A percentile compares a stretch with the other conserved stretches of the same genome.
These are phyloP conservation scores for Patella caerulea DNA, from an alignment of 2,888 invertebrate genomes.

Conservation along the genomic window DNA sequence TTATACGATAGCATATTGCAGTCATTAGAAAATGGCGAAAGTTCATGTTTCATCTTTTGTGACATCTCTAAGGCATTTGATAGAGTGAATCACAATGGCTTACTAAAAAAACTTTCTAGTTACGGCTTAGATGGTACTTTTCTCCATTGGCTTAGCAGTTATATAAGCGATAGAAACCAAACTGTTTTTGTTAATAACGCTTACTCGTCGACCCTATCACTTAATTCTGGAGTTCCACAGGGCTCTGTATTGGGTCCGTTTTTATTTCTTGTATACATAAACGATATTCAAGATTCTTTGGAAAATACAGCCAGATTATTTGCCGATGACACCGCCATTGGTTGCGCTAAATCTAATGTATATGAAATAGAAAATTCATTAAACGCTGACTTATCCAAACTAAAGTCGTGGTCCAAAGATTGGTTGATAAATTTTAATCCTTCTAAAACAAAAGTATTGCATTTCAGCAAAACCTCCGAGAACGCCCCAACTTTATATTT, in stretches of 20 bases:
- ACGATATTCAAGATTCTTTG: slow-evolving; percentile 18
- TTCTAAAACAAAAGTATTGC: slow-evolving; percentile 19
- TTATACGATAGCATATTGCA: not conserved
- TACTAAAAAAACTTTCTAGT: not conserved
- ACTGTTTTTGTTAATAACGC: not conserved
- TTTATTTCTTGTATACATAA: slow-evolving; percentile 28
- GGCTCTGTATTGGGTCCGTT: slow-evolving; percentile 27
- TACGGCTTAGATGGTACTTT: not conserved
- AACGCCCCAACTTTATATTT: slow-evolving; percentile 11
- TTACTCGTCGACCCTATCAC: not conserved
- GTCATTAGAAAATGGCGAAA: not conserved
- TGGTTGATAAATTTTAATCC: slow-evolving; percentile 26
- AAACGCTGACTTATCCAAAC: slow-evolving; percentile 19
- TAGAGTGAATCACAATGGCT: not conserved
- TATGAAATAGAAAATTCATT: slow-evolving; percentile 16
- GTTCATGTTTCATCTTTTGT: not conserved
- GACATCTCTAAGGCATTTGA: not conserved
- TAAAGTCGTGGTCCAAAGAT: not conserved
- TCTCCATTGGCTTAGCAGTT: not conserved
- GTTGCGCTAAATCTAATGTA: not conserved
- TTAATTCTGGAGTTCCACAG: slow-evolving; percentile 21
- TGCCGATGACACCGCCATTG: slow-evolving; percentile 24
- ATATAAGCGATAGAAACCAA: not conserved
- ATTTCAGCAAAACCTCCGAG: not conserved
- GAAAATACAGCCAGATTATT: slow-evolving; percentile 16